These are phyloP conservation scores for Drosophila pruinosa DNA, from an alignment of 1,140 invertebrate genomes.

Conservation along the genomic window DNA sequence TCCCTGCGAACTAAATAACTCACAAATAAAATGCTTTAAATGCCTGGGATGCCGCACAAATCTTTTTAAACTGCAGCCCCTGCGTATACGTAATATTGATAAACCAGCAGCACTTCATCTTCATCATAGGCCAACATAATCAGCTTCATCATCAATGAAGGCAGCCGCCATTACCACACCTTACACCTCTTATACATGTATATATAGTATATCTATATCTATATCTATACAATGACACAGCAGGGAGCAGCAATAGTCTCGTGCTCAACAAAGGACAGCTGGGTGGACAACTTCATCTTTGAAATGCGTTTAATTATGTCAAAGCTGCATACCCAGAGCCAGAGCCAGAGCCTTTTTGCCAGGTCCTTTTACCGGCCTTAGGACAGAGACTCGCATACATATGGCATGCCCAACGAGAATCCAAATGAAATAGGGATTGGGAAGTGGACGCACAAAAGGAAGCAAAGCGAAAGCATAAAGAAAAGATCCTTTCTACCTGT, in stretches of 20 bases:
- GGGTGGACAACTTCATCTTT: slow-evolving; percentile 75
- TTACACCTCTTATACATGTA: slow-evolving; percentile 17
- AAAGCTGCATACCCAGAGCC: slow-evolving; percentile 65
- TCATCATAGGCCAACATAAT: slow-evolving; percentile 68
- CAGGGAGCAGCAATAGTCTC: slow-evolving; percentile 23
- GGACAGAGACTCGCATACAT: slow-evolving; percentile 16
- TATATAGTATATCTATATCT: slow-evolving; percentile 1
- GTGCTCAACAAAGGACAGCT: neutral
- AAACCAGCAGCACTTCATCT: slow-evolving; percentile 65
- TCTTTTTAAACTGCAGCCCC: slow-evolving; percentile 62
- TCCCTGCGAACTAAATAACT: slow-evolving; percentile 62
- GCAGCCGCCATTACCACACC: slow-evolving; percentile 45
- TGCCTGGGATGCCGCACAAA: slow-evolving; percentile 65
- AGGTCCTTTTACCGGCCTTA: slow-evolving; percentile 3
- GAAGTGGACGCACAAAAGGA: slow-evolving; percentile 1
- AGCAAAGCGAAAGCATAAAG: neutral
- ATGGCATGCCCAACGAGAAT: slow-evolving; percentile 18
- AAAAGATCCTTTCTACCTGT: slow-evolving; percentile 6
- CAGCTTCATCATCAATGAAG: slow-evolving; percentile 64
- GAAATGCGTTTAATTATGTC: slow-evolving; percentile 80
- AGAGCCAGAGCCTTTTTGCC: slow-evolving; percentile 19
- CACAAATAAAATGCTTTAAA: slow-evolving; percentile 54
- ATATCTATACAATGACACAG: slow-evolving; percentile 16
- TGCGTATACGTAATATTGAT: slow-evolving; percentile 65
- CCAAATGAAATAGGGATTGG: slow-evolving; percentile 5